Conservation (phyloP, 2,888 invertebrate species). For the Drosophila cyrtoloma region DNA sequence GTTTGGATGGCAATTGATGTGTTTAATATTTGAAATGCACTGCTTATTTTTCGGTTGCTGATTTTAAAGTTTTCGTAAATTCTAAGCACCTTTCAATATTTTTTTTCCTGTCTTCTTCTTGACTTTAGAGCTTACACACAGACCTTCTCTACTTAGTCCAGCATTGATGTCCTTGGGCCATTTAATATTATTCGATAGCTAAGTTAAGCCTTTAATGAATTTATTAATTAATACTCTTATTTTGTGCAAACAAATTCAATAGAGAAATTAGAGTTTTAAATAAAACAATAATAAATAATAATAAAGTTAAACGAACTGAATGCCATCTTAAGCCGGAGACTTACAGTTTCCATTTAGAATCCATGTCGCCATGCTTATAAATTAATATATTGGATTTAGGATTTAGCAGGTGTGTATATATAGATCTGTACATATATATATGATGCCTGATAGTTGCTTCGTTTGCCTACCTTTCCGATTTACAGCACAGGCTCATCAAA, state of each 20-base stretch:
- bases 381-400: background rate
- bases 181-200: background rate
- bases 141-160: background rate
- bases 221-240: background rate
- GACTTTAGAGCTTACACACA: too few species aligned
- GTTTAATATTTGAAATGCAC: background rate
- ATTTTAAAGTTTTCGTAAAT: background rate
- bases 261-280: too few species aligned
- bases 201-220: background rate
- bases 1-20: background rate
- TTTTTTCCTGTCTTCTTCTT: too few species aligned
- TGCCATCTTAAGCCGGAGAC: too few species aligned
- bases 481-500: slow-evolving; percentile 1
- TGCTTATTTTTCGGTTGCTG: background rate
- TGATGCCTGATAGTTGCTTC: background rate
- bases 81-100: background rate
- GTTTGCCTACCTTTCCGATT: too few species aligned
- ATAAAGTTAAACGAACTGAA: too few species aligned
- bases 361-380: background rate
- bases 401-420: background rate
- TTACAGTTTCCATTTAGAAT: too few species aligned
- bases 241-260: background rate
- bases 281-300: too few species aligned
- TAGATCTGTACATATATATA: background rate
- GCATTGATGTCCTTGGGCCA: background rate